These are phyloP conservation scores for Aplidium turbinatum DNA, from an alignment of 23 tunicate genomes.

Conservation along the genomic window DNA sequence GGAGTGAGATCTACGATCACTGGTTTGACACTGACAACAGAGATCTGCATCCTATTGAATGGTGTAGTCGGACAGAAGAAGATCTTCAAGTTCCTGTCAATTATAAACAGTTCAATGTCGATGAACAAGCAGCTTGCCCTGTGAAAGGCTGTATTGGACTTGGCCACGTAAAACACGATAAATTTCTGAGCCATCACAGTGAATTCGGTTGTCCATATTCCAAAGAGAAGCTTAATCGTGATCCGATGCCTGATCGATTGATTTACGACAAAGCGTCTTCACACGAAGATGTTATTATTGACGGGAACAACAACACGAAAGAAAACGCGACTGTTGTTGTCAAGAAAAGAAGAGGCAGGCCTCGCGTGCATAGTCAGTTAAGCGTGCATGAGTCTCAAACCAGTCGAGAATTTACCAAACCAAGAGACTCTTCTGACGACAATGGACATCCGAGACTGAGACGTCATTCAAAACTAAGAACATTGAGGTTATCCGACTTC, in stretches of 20 bases:
- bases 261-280: background rate
- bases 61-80: constrained; percentile 42
- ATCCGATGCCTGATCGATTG: constrained; percentile 16
- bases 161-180: constrained; percentile 44
- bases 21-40: constrained; percentile 54
- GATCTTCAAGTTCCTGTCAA: constrained; percentile 45
- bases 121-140: constrained; percentile 35
- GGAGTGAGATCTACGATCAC: constrained; percentile 49
- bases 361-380: background rate
- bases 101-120: background rate
- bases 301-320: background rate
- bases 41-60: constrained; percentile 64
- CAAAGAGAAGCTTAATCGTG: constrained; percentile 29
- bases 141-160: constrained; percentile 57
- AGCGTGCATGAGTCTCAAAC: background rate
- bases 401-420: background rate
- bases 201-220: constrained; percentile 78
- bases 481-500: background rate
- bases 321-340: background rate
- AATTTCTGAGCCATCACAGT: constrained; percentile 45
- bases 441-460: background rate
- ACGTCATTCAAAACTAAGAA: background rate
- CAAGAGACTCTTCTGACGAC: background rate
- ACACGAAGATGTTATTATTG: background rate
- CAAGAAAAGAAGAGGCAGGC: background rate